Evolutionary conservation across 2,888 invertebrate species (phyloP).

Genomic region (Habroteleia sp.): DNA sequence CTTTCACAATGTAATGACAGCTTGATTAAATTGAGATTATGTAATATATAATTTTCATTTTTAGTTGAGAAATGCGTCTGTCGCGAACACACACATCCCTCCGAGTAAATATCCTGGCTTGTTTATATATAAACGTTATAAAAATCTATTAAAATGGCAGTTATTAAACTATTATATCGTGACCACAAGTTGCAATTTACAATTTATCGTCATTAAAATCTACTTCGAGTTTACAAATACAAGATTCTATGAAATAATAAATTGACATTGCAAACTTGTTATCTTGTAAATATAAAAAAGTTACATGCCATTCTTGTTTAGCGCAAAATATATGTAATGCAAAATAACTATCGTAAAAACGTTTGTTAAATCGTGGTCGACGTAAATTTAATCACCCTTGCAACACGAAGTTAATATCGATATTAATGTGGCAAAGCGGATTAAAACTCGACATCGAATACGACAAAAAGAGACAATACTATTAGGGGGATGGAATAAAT

Average conservation of each 20-base stretch:
- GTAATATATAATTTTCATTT: constrained; percentile 38
- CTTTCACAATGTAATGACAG: constrained; percentile 24
- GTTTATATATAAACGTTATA: constrained; percentile 2
- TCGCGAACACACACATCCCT: constrained; percentile 26
- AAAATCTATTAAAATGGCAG: not conserved
- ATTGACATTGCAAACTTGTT: too few relatives aligned
- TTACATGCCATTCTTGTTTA: too few relatives aligned
- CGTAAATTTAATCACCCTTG: too few relatives aligned
- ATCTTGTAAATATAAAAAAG: too few relatives aligned
- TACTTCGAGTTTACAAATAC: too few relatives aligned
- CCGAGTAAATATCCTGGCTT: constrained; percentile 4
- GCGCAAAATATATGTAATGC: too few relatives aligned
- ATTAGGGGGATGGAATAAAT: constrained; percentile 68
- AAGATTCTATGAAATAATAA: too few relatives aligned
- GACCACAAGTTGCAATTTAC: not conserved
- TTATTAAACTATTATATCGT: constrained; percentile 6
- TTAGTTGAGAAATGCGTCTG: constrained; percentile 15
- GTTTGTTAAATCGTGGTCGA: too few relatives aligned
- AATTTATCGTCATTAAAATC: not conserved
- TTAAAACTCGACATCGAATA: constrained; percentile 18
- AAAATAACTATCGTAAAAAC: too few relatives aligned
- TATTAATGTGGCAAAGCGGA: constrained; percentile 51
- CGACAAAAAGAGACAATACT: constrained; percentile 28
- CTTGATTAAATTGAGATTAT: constrained; percentile 9
- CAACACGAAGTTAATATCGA: constrained; percentile 27